Evolutionary conservation across 2,797 vertebrate genomes (phyloP).

Genomic region (Enteromius anoplus): DNA sequence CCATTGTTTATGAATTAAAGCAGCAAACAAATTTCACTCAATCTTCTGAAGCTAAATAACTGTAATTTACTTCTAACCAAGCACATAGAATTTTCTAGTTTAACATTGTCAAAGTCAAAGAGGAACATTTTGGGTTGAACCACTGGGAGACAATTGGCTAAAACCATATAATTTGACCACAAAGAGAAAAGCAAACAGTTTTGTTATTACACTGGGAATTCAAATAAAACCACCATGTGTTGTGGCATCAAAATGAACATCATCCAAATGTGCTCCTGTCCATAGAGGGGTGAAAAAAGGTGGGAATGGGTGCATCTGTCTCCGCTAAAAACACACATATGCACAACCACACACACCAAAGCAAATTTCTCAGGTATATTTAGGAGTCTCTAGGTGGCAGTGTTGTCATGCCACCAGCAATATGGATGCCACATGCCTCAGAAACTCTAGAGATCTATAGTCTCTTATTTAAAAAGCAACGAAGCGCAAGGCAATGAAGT

Average conservation of each 20-base stretch:
- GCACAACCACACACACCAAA: slow-evolving; percentile 30
- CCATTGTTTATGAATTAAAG: slow-evolving; percentile 11
- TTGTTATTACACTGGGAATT: not conserved
- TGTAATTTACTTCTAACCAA: slow-evolving; percentile 29
- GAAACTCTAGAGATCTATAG: slow-evolving; percentile 84
- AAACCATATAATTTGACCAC: slow-evolving; percentile 42
- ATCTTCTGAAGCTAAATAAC: slow-evolving; percentile 14
- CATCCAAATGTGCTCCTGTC: slow-evolving; percentile 39
- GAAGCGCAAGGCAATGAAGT: slow-evolving; percentile 91
- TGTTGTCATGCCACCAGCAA: slow-evolving; percentile 80
- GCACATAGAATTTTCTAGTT: not conserved
- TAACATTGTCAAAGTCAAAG: slow-evolving; percentile 23
- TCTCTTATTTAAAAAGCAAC: slow-evolving; percentile 92
- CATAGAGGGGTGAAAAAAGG: slow-evolving; percentile 55
- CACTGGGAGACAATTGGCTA: slow-evolving; percentile 31
- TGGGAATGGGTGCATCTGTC: slow-evolving; percentile 59
- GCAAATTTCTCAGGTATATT: slow-evolving; percentile 22
- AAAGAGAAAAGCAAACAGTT: not conserved
- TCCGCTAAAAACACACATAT: slow-evolving; percentile 29
- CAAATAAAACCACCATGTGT: slow-evolving; percentile 20
- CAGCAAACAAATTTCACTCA: slow-evolving; percentile 29
- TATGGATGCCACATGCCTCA: slow-evolving; percentile 79
- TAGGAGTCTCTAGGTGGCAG: slow-evolving; percentile 87
- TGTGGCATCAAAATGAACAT: slow-evolving; percentile 47
- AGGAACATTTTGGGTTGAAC: slow-evolving; percentile 28